Base-by-base conservation (phyloP, 2,797 vertebrate genomes). In the Spheniscus humboldti region DNA sequence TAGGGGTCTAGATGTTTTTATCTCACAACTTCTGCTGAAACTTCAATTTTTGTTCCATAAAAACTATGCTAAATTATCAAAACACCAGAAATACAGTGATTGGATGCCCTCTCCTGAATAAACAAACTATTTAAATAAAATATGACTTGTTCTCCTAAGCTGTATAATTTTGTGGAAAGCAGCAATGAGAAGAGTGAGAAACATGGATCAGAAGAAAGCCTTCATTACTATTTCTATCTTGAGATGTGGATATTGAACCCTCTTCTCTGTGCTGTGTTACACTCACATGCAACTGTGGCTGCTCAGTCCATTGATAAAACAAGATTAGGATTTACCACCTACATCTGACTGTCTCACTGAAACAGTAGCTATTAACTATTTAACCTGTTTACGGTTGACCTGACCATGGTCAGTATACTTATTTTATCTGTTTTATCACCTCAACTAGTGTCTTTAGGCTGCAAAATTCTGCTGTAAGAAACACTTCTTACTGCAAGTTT, bases 221-320 rank as follows among this genome's bases (percentile, higher is more conserved):
- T 67, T 47, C 30, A n/a, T 39, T 30, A 0, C 4, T 7, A 6
- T 69, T 80, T 75, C n/a, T 86, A 0, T 60, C 78, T 72, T 68
- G 48, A 72, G 37, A 12, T 23, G 18, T 6, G 35, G 33, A 2
- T 30, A 30, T 12, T 14, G 28, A 81, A 28, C 22, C 27, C 2
- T 48, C 13, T 13, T 27, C 30, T 62, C 48, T 18, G 13, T 50
- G 50, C 27, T 7, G 1, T 15, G 14, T n/a, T 66, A 41, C 27
- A 47, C 5, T 13, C 22, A 12, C 0, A 0, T 39, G 17, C 30
- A 63, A 6, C 53, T 4, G 2, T 4, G 10, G 16, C 13, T 57
- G 9, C 8, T 59, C 33, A 52, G n/a, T 23, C 33, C 18, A 19
- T 37, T 5, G 6, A 23, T 8, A 10, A 67, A 67, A 67, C 24